phyloP scores from a whole-genome alignment of 2,888 invertebrate genomes.

The Lordiphosa andalusiaca region DNA sequence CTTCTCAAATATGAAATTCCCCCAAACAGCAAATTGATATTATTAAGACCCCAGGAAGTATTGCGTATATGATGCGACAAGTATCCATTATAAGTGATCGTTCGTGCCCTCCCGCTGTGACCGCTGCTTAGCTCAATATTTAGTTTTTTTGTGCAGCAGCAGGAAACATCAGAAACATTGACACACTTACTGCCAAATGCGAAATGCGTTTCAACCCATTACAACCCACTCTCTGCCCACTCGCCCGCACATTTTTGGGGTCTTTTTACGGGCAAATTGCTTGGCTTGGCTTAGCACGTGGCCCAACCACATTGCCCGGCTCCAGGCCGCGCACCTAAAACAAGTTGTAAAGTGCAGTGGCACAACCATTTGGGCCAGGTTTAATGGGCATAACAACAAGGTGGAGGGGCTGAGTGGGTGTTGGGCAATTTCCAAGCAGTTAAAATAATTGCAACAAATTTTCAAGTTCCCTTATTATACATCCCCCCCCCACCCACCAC shows the following conservation, averaged over 20 bases:
- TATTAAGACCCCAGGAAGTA: too few relatives aligned
- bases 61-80: too few relatives aligned
- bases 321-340: conserved; percentile 20
- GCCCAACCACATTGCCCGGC: not conserved
- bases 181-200: too few relatives aligned
- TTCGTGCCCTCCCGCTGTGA: too few relatives aligned
- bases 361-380: conserved; percentile 25
- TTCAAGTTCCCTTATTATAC: conserved; percentile 56
- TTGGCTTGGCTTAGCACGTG: not conserved
- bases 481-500: conserved; percentile 1
- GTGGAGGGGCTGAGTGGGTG: not conserved
- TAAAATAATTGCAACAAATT: conserved; percentile 68
- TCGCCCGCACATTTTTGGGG: not conserved
- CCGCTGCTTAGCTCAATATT: too few relatives aligned
- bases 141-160: too few relatives aligned
- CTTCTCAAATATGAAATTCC: too few relatives aligned
- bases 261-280: too few relatives aligned
- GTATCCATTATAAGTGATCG: too few relatives aligned
- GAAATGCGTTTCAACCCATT: too few relatives aligned
- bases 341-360: conserved; percentile 46
- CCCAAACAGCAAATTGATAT: too few relatives aligned
- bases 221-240: not conserved
- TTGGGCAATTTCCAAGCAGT: conserved; percentile 54
- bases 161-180: too few relatives aligned
- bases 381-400: conserved; percentile 12